Evolutionary conservation across 2,888 invertebrate species (phyloP), one percentile per base, ranked within the genome.

Genomic region (Phortica okadai): DNA sequence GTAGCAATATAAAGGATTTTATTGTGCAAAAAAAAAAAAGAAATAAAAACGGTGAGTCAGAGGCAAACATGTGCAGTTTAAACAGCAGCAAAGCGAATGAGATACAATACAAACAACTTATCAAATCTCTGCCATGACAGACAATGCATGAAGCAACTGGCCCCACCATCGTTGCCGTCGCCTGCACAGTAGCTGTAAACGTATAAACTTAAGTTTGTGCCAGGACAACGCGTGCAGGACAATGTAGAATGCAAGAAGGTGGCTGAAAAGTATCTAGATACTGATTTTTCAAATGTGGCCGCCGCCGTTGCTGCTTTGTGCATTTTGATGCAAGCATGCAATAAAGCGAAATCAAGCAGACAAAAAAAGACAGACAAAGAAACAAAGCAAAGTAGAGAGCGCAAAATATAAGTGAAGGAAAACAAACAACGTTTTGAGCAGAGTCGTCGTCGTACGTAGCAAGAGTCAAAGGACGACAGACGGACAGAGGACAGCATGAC

Each of bases 41-140:
- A 56, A 56, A n/a, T 56, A n/a, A 56, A 6, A 56, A 56, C 14
- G 62, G 25, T 8, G 25, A 62, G 21, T 62, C 62, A 25, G 16
- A 62, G 62, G 7, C 7, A 62, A 62, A 62, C 62, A 62, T 41
- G 41, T 42, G 66, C 66, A 56, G 70, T 72, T 80, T 79, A 81
- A 80, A 81, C 81, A 79, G 76, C 70, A 80, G 81, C 81, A 79
- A 75, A 72, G 69, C 77, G 76, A 80, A 72, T 59, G 80, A 75
- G 44, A 73, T 59, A 77, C 76, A 81, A 81, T 70, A 81, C 81
- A 81, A 81, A 81, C 81, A 81, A 79, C 81, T 81, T 81, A 81
- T 81, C 81, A 81, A 81, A 81, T 81, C 81, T 81, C 81, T 72
- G 73, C 76, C 74, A 64, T 62, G 74, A 21, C 74, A 66, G 74